Conservation (phyloP, 2,113 vertebrate species). For the Proterorhinus semilunaris region DNA sequence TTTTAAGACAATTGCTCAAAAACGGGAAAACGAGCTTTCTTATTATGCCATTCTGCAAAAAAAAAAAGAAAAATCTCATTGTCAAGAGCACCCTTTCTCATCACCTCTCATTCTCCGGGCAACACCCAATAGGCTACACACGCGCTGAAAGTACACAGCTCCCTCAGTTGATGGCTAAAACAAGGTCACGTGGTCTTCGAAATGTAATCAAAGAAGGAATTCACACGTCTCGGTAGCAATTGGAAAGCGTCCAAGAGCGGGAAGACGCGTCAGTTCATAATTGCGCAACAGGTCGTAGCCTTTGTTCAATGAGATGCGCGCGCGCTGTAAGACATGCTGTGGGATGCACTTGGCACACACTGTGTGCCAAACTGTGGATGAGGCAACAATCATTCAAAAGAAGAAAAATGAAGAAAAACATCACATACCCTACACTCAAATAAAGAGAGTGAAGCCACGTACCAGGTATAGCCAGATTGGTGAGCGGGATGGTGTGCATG, state of each 20-base stretch:
- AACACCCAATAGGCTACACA: not conserved
- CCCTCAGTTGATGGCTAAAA: not conserved
- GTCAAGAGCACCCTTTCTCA: not conserved
- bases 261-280: slow-evolving; percentile 8
- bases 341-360: not conserved
- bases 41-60: slow-evolving; percentile 13
- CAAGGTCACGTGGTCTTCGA: not conserved
- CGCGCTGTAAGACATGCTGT: not conserved
- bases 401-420: not conserved
- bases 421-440: too few species aligned
- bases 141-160: not conserved
- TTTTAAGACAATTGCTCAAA: slow-evolving; percentile 26
- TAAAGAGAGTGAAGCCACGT: slow-evolving; percentile 47
- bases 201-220: not conserved
- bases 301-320: slow-evolving; percentile 24
- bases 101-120: not conserved
- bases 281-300: slow-evolving; percentile 71
- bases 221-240: not conserved
- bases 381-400: not conserved
- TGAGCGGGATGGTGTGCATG: slow-evolving; percentile 87
- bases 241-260: not conserved
- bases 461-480: slow-evolving; percentile 95
- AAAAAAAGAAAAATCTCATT: slow-evolving; percentile 35
- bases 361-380: slow-evolving; percentile 20
- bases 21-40: slow-evolving; percentile 13